Evolutionary conservation across 2,888 invertebrate species (phyloP).

Genomic region (Doris montereyensis): DNA sequence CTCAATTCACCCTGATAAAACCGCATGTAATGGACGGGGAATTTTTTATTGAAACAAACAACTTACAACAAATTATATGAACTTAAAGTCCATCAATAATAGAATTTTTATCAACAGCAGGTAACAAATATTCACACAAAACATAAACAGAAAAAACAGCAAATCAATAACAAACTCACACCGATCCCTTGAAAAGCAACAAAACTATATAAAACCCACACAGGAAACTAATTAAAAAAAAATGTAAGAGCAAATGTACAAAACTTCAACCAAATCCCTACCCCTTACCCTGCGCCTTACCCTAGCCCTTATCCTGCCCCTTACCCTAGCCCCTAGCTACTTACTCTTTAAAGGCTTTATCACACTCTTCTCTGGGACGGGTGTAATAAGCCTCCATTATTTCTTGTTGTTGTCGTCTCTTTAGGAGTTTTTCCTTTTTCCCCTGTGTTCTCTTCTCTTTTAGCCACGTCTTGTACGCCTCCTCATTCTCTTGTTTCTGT

Average conservation of each 20-base stretch:
- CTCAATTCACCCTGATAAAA: no score
- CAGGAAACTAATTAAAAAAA: no score
- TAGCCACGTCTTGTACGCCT: conserved; percentile 63
- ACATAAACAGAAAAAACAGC: neutral
- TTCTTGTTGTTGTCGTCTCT: conserved; percentile 60
- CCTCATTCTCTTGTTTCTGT: conserved; percentile 56
- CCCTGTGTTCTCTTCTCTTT: conserved; percentile 60
- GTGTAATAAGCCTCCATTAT: conserved; percentile 59
- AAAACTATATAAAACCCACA: no score
- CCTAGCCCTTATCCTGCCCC: no score
- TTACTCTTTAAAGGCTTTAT: conserved; percentile 66
- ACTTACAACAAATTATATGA: no score
- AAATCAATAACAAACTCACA: neutral
- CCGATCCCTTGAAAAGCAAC: no score
- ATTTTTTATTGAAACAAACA: no score
- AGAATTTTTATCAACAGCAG: neutral
- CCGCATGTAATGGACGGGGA: no score
- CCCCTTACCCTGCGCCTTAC: no score
- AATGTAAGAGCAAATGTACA: no score
- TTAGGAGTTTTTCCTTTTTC: conserved; percentile 59
- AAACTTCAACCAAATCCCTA: no score
- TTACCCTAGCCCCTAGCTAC: no score
- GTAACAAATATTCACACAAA: neutral
- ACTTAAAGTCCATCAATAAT: neutral
- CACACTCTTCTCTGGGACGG: conserved; percentile 60